phyloP scores from a whole-genome alignment of 2,113 vertebrate genomes.

The Tricholaema leucomelas region DNA sequence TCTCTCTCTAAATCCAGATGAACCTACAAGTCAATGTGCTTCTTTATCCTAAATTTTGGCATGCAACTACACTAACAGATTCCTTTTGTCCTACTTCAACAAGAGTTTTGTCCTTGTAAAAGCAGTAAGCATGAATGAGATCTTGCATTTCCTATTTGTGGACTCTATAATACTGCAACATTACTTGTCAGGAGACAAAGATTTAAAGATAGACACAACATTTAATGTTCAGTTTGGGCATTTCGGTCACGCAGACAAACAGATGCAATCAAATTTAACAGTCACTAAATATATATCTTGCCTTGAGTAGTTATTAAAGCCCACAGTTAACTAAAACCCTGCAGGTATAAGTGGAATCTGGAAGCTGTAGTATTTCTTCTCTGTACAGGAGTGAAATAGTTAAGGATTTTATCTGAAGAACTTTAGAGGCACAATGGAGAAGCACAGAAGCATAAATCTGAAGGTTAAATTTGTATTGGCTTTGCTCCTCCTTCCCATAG shows the following conservation, averaged over 20 bases:
- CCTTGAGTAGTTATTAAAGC: neutral
- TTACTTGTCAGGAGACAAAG: neutral
- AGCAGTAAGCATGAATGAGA: neutral
- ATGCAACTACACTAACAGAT: neutral
- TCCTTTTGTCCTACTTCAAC: neutral
- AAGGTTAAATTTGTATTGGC: constrained; percentile 65
- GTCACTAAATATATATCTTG: neutral
- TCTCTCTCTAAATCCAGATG: neutral
- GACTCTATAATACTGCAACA: neutral
- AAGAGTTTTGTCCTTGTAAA: neutral
- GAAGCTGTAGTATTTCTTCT: neutral
- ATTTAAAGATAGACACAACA: neutral
- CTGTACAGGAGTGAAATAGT: neutral
- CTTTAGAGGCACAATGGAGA: constrained; percentile 48
- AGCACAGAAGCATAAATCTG: constrained; percentile 58
- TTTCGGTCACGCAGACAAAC: neutral
- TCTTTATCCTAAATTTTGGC: neutral
- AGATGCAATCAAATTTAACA: neutral
- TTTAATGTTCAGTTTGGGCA: neutral
- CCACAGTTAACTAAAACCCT: neutral
- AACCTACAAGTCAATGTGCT: neutral
- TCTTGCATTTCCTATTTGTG: neutral
- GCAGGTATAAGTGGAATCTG: neutral
- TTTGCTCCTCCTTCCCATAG: constrained; percentile 54
- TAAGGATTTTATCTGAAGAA: constrained; percentile 44